phyloP scores from a whole-genome alignment of 1,140 invertebrate genomes.

The Tyrophagus putrescentiae region DNA sequence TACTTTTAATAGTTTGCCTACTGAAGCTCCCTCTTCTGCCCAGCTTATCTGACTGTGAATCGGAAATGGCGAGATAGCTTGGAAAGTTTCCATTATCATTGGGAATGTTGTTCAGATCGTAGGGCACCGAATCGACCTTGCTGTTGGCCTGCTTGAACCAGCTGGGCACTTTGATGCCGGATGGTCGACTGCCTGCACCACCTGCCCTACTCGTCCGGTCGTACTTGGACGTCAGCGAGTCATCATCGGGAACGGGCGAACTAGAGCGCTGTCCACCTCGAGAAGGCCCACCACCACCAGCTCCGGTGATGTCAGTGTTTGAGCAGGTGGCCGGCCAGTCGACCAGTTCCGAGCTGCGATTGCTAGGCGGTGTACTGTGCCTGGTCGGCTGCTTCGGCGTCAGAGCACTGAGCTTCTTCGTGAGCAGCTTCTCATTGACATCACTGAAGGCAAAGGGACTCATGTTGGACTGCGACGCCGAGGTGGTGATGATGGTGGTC shows the following conservation, averaged over 20 bases:
- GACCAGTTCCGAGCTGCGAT: slow-evolving; percentile 48
- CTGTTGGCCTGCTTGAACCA: slow-evolving; percentile 18
- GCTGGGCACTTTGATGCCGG: slow-evolving; percentile 26
- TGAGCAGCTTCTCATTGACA: neutral
- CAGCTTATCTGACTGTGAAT: neutral
- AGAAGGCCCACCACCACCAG: slow-evolving; percentile 28
- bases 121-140: neutral
- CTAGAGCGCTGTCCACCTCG: slow-evolving; percentile 28
- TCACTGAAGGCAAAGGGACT: neutral
- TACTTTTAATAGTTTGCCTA: slow-evolving; percentile 7
- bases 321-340: slow-evolving; percentile 27
- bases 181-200: too few species aligned
- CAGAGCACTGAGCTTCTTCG: slow-evolving; percentile 16
- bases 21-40: slow-evolving; percentile 8
- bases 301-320: slow-evolving; percentile 25
- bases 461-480: neutral
- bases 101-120: neutral
- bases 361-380: slow-evolving; percentile 58
- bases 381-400: slow-evolving; percentile 29
- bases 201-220: too few species aligned
- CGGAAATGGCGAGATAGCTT: neutral
- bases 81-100: neutral
- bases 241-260: slow-evolving; percentile 31
- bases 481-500: neutral
- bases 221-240: slow-evolving; percentile 23